These are phyloP conservation scores for Atta cephalotes DNA, from an alignment of 1,140 invertebrate genomes.

Conservation along the genomic window DNA sequence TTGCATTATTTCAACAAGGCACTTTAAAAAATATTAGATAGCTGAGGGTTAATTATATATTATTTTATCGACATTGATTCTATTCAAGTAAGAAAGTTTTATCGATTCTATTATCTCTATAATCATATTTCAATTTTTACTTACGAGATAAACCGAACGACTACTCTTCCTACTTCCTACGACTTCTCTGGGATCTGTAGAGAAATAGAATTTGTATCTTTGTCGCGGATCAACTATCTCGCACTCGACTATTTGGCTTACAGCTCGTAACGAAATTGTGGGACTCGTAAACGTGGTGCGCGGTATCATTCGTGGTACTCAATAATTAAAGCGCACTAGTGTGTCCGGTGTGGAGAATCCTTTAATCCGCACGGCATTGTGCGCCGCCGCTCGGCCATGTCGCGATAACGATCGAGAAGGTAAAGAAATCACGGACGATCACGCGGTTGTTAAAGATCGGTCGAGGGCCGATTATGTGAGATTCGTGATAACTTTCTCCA, in stretches of 20 bases:
- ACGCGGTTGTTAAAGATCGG: slow-evolving; percentile 71
- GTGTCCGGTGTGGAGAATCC: slow-evolving; percentile 65
- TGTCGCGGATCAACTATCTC: not conserved
- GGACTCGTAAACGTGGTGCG: slow-evolving; percentile 28
- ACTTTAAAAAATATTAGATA: no score
- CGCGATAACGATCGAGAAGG: slow-evolving; percentile 69
- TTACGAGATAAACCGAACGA: not conserved
- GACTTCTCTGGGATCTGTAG: not conserved
- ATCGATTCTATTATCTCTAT: not conserved
- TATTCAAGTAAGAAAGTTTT: no score
- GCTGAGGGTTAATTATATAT: not conserved
- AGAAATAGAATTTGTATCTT: not conserved
- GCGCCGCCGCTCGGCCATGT: slow-evolving; percentile 63
- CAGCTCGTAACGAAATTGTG: slow-evolving; percentile 36
- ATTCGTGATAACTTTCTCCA: slow-evolving; percentile 73
- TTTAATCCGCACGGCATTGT: slow-evolving; percentile 52
- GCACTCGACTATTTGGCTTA: slow-evolving; percentile 1
- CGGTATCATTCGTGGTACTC: slow-evolving; percentile 30
- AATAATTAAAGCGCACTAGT: slow-evolving; percentile 59
- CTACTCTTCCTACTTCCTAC: not conserved
- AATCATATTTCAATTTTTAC: not conserved
- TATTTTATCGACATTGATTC: not conserved
- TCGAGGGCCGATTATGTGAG: slow-evolving; percentile 66
- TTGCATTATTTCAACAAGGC: no score
- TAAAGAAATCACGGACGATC: slow-evolving; percentile 74